phyloP scores from a whole-genome alignment of 2,888 invertebrate genomes.

The Branchellion lobata region DNA sequence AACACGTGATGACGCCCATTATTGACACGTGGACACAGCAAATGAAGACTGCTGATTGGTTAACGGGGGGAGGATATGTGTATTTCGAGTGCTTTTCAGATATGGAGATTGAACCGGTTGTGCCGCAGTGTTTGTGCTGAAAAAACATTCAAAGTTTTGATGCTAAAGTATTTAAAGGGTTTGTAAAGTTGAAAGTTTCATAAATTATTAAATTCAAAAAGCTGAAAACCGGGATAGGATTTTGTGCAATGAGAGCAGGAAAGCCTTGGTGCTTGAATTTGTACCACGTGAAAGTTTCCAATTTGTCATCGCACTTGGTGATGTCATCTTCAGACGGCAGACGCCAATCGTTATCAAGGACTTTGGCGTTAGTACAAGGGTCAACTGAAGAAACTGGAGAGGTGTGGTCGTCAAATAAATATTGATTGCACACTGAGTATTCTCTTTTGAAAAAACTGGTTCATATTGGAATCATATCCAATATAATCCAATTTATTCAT shows the following conservation, averaged over 20 bases:
- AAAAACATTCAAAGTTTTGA: too few relatives aligned
- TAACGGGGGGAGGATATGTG: constrained; percentile 24
- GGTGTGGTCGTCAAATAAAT: too few relatives aligned
- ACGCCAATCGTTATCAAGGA: constrained; percentile 33
- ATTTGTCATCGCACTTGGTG: constrained; percentile 24
- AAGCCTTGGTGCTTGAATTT: constrained; percentile 34
- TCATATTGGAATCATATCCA: too few relatives aligned
- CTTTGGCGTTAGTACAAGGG: constrained; percentile 15
- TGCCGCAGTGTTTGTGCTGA: constrained; percentile 38
- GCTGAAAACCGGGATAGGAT: constrained; percentile 34
- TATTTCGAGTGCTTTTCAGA: neutral
- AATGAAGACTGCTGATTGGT: constrained; percentile 31
- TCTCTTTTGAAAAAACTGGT: too few relatives aligned
- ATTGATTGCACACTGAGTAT: too few relatives aligned
- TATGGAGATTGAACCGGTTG: constrained; percentile 30
- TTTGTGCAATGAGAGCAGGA: constrained; percentile 1
- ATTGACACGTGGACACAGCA: constrained; percentile 30
- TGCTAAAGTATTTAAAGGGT: too few relatives aligned
- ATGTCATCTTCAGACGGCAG: constrained; percentile 26
- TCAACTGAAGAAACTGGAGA: too few relatives aligned
- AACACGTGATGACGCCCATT: constrained; percentile 29
- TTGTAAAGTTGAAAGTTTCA: too few relatives aligned
- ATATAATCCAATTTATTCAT: too few relatives aligned
- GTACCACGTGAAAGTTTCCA: constrained; percentile 15
- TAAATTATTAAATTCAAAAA: too few relatives aligned